Evolutionary conservation across 2,888 invertebrate species (phyloP).

Genomic region (Gibbula magus): DNA sequence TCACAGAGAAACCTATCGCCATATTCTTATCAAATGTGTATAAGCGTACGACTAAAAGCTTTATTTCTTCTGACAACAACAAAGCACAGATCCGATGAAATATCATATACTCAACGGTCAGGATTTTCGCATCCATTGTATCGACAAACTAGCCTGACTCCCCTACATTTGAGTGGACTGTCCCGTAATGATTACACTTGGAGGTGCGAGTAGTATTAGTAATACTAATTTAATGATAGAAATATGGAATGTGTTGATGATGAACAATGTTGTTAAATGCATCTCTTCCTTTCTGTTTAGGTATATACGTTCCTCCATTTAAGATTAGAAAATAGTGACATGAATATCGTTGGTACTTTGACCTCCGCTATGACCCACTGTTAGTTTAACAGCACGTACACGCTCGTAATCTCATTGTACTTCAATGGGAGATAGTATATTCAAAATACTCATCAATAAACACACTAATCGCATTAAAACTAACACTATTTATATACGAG

Average conservation of each 20-base stretch:
- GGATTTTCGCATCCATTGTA: neutral
- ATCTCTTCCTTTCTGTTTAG: neutral
- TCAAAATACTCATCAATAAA: neutral
- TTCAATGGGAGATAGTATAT: neutral
- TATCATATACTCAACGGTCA: neutral
- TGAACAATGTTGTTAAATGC: neutral
- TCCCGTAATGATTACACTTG: constrained; percentile 16
- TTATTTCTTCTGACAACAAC: too few relatives aligned
- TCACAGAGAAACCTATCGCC: too few relatives aligned
- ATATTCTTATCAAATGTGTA: too few relatives aligned
- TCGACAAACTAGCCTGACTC: neutral
- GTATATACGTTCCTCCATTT: neutral
- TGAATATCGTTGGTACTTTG: neutral
- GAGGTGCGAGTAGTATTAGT: constrained; percentile 8
- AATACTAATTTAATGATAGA: neutral
- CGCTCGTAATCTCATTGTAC: constrained; percentile 4
- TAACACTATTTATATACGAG: too few relatives aligned
- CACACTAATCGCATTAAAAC: neutral
- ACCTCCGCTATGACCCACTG: constrained; percentile 1
- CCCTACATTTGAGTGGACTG: neutral
- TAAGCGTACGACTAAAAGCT: too few relatives aligned
- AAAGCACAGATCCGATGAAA: too few relatives aligned
- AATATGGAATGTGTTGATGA: neutral
- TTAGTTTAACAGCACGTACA: neutral
- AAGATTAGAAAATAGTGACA: neutral